These are phyloP conservation scores for Sphaerophoria taeniata DNA, from an alignment of 2,888 invertebrate species.

Conservation along the genomic window DNA sequence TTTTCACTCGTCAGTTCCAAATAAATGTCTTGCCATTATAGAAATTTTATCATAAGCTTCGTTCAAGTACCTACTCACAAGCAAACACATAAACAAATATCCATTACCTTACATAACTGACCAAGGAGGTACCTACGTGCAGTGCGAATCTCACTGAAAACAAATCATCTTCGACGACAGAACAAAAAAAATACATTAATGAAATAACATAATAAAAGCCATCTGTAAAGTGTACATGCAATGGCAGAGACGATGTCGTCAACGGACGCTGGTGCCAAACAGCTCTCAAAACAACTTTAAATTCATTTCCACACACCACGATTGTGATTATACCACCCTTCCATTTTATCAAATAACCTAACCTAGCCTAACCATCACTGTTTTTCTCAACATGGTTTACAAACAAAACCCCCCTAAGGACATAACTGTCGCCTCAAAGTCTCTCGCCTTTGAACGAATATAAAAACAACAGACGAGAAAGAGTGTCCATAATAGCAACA, in stretches of 20 bases:
- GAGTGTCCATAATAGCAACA: slow-evolving; percentile 22
- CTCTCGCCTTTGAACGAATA: slow-evolving; percentile 55
- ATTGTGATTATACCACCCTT: not conserved
- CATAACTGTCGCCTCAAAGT: slow-evolving; percentile 68
- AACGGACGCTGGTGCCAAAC: slow-evolving; percentile 32
- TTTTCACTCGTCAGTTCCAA: not conserved
- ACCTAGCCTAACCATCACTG: slow-evolving; percentile 15
- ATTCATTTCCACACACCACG: slow-evolving; percentile 64
- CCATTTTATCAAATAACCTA: too few species aligned
- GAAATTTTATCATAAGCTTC: not conserved
- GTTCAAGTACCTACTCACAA: not conserved
- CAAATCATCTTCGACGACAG: slow-evolving; percentile 1
- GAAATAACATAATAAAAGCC: slow-evolving; percentile 41
- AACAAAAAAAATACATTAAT: slow-evolving; percentile 39
- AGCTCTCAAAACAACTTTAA: slow-evolving; percentile 66
- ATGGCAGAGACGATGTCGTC: not conserved
- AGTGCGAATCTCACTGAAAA: not conserved
- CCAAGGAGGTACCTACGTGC: not conserved
- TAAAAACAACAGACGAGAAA: slow-evolving; percentile 24
- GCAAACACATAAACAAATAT: slow-evolving; percentile 4
- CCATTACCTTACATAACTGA: slow-evolving; percentile 19
- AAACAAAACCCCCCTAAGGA: slow-evolving; percentile 62
- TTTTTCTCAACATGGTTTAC: slow-evolving; percentile 44
- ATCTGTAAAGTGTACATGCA: not conserved
- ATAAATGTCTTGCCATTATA: not conserved